Conservation (phyloP, 1,140 invertebrate species). For the Mylabris phalerata region DNA sequence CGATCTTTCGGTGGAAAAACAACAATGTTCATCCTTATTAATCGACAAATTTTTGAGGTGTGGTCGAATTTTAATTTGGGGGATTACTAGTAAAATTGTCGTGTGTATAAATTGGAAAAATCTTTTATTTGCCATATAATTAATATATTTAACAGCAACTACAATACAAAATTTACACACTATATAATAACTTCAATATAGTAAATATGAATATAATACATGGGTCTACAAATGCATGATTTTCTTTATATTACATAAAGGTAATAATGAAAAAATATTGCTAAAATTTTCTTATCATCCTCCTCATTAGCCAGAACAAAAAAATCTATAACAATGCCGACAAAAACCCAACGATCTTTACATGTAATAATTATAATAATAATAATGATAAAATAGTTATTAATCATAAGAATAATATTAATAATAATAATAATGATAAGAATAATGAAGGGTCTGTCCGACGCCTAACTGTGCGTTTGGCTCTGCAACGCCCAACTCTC, state of each 20-base stretch:
- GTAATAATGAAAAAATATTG: conserved; percentile 43
- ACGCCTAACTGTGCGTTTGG: conserved; percentile 1
- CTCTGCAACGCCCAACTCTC: too few species aligned
- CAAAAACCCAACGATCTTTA: conserved; percentile 27
- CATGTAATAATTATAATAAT: conserved; percentile 10
- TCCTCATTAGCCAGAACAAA: conserved; percentile 37
- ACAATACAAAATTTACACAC: conserved; percentile 46
- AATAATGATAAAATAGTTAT: background rate
- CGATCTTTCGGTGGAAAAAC: too few species aligned
- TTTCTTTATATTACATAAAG: conserved; percentile 37
- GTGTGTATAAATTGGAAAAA: conserved; percentile 38
- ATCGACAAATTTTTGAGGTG: background rate
- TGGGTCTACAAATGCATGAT: conserved; percentile 38
- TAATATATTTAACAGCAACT: conserved; percentile 44
- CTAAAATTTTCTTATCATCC: conserved; percentile 41
- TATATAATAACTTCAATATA: conserved; percentile 42
- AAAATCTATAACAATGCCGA: conserved; percentile 30
- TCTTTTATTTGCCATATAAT: conserved; percentile 43
- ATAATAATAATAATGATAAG: too few species aligned
- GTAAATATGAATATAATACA: conserved; percentile 43
- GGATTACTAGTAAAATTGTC: conserved; percentile 8
- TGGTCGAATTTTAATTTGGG: background rate
- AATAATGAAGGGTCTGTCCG: conserved; percentile 2
- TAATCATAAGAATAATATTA: background rate
- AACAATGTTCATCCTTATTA: too few species aligned